phyloP scores from a whole-genome alignment of 2,888 invertebrate genomes.

The Coelogynopora nodosa region DNA sequence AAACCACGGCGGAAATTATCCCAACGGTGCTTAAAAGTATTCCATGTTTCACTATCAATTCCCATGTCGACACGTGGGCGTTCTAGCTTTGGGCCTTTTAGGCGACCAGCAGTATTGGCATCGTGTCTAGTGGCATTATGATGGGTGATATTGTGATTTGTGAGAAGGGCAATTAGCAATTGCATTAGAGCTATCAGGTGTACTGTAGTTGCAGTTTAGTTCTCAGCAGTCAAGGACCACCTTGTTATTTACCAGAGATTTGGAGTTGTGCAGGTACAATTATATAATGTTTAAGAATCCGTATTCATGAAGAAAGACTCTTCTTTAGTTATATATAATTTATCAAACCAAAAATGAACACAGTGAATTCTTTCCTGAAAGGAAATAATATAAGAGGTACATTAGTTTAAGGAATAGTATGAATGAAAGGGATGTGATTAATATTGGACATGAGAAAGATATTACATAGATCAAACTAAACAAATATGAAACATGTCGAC shows the following conservation, averaged over 20 bases:
- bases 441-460: too few relatives aligned
- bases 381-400: too few relatives aligned
- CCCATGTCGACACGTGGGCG: background rate
- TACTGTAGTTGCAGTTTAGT: conserved; percentile 3
- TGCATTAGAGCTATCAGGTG: conserved; percentile 24
- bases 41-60: conserved; percentile 2
- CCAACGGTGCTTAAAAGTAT: background rate
- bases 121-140: background rate
- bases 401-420: too few relatives aligned
- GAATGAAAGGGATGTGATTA: too few relatives aligned
- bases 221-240: background rate
- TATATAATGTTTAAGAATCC: background rate
- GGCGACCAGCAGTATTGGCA: background rate
- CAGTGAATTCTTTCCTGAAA: too few relatives aligned
- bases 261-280: background rate
- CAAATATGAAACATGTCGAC: too few relatives aligned
- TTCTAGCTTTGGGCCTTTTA: conserved; percentile 18
- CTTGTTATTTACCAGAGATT: background rate
- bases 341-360: conserved; percentile 9
- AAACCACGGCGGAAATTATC: conserved; percentile 4
- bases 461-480: too few relatives aligned
- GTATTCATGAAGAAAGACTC: conserved; percentile 7
- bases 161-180: conserved; percentile 1
- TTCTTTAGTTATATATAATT: background rate
- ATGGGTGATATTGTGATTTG: background rate